A percentile compares a stretch with the other conserved stretches of the same genome.
These are phyloP conservation scores for Toxonevra muliebris DNA, from an alignment of 2,888 invertebrate species.

Conservation along the genomic window DNA sequence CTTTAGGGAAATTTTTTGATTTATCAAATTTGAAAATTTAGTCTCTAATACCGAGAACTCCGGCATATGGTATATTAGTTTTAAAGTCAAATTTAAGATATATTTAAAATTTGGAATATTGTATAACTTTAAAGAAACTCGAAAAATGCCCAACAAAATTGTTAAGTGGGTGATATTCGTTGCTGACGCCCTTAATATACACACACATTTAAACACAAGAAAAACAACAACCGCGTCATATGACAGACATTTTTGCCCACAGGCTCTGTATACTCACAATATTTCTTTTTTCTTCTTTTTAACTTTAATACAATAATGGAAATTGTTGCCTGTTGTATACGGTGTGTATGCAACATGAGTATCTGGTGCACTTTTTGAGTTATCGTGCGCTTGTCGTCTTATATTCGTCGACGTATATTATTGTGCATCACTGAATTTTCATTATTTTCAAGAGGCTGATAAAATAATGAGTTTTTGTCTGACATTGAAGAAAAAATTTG, in stretches of 20 bases:
- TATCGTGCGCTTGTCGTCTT: conserved; percentile 31
- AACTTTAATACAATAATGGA: conserved; percentile 4
- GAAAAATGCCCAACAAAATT: too few relatives aligned
- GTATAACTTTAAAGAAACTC: too few relatives aligned
- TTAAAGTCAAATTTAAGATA: too few relatives aligned
- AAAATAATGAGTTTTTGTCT: conserved; percentile 57
- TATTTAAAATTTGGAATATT: too few relatives aligned
- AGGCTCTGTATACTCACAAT: conserved; percentile 11
- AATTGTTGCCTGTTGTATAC: conserved; percentile 11
- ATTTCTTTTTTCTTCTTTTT: conserved; percentile 18
- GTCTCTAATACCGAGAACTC: too few relatives aligned
- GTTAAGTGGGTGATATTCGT: too few relatives aligned
- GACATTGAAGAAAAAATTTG: conserved; percentile 33
- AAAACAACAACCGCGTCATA: background rate
- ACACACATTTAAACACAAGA: background rate
- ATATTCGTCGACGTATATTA: conserved; percentile 39
- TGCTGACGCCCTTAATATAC: background rate
- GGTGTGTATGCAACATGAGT: conserved; percentile 34
- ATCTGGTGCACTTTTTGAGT: conserved; percentile 45
- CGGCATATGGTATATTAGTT: too few relatives aligned
- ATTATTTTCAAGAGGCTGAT: conserved; percentile 53
- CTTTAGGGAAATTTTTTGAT: too few relatives aligned
- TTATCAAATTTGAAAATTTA: too few relatives aligned
- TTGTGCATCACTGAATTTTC: conserved; percentile 47
- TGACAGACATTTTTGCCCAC: conserved; percentile 13